Evolutionary conservation across 1,140 invertebrate genomes (phyloP), one percentile per base, ranked within the genome.

Genomic region (Drosophila cardini): DNA sequence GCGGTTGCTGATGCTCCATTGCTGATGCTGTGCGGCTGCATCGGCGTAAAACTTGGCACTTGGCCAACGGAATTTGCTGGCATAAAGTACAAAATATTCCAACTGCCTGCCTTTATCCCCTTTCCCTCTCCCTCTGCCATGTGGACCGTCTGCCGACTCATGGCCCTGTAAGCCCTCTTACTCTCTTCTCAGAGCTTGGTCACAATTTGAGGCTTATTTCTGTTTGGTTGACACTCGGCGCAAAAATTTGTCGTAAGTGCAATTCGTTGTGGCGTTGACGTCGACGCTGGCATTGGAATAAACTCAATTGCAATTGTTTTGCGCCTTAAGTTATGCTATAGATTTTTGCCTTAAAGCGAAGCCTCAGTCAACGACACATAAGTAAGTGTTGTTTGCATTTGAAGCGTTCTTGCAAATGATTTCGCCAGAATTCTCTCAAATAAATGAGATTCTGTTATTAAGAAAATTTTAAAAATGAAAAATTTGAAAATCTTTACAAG

Each of bases 71-170:
- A 83, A 80, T 84, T 84, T 80, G 48, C 72, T 61, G 81, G 72
- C 80, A 83, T 83, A 85, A 83, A 84, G 74, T 84, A 85, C 72
- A 79, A 83, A 83, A 84, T 83, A 83, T 83, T 83, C 76, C 82
- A 76, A 72, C 67, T 63, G 76, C 72, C 80, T 76, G 76, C 63
- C 50, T 15, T 16, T 13, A 36, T 50, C 10, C 32, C 21, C 43
- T 2, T 5, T 46, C 42, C 8, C 9, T 8, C 8, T 10, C 11
- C 43, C 2, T 18, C 11, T 21, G 21, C 38, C n/a, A n/a, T n/a
- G n/a, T n/a, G n/a, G n/a, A n/a, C 46, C 38, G 21, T 15, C 48
- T 16, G 34, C 46, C 43, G 4, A 15, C 45, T 46, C 45, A 46
- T 43, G 30, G 32, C 45, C 38, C 43, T 48, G 61, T 26, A 26